These are phyloP conservation scores for Ctenochaetus hawaiiensis DNA, from an alignment of 2,797 vertebrate species.

Conservation along the genomic window DNA sequence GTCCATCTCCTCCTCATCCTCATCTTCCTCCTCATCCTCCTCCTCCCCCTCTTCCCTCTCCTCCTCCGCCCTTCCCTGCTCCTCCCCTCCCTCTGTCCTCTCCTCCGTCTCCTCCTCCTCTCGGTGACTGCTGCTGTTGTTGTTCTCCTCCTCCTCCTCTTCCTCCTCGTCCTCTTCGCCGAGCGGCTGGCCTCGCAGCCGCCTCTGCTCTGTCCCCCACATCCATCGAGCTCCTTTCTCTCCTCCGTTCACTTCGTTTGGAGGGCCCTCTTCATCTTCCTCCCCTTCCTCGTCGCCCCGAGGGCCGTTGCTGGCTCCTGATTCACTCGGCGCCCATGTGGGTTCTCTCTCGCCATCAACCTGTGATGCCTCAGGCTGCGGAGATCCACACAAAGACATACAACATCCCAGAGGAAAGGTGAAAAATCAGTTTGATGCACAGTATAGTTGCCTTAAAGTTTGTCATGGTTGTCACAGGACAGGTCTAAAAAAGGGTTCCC, in stretches of 20 bases:
- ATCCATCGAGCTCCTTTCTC: constrained; percentile 87
- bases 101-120: constrained; percentile 78
- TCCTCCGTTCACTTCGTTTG: constrained; percentile 87
- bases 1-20: constrained; percentile 98
- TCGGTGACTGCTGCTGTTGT: constrained; percentile 72
- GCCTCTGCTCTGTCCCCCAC: constrained; percentile 87
- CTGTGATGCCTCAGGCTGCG: constrained; percentile 70
- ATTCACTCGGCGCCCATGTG: constrained; percentile 81
- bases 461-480: not conserved
- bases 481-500: not conserved
- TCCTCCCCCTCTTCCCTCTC: constrained; percentile 79
- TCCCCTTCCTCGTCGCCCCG: constrained; percentile 78
- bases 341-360: constrained; percentile 77
- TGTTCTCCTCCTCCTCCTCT: constrained; percentile 81
- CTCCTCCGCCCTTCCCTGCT: constrained; percentile 87
- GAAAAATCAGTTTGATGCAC: constrained; percentile 5
- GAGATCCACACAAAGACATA: constrained; percentile 3
- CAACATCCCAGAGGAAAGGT: constrained; percentile 1
- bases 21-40: constrained; percentile 85
- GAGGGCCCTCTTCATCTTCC: constrained; percentile 83
- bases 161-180: constrained; percentile 80
- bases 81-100: constrained; percentile 86
- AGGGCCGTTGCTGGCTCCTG: constrained; percentile 76
- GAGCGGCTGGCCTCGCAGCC: constrained; percentile 72
- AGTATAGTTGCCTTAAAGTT: not conserved